Evolutionary conservation across 2,888 invertebrate genomes (phyloP).

Genomic region (Lymantria dispar): DNA sequence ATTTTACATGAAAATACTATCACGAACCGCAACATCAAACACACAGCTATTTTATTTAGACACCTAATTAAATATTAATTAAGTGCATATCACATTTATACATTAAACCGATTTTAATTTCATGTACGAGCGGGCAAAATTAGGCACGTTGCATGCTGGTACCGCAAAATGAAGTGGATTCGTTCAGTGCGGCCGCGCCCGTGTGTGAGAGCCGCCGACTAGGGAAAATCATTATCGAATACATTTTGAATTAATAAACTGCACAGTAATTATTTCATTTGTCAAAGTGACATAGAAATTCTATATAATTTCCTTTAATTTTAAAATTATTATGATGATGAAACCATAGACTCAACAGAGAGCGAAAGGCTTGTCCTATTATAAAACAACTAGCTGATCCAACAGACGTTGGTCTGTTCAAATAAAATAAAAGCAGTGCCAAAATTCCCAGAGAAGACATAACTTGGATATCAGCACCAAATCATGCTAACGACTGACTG

Average conservation of each 20-base stretch:
- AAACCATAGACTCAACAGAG: no score
- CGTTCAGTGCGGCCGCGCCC: constrained; percentile 45
- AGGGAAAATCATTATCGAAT: constrained; percentile 70
- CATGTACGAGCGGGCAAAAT: constrained; percentile 77
- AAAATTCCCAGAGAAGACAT: no score
- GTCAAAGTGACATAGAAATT: not conserved
- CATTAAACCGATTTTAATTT: constrained; percentile 81
- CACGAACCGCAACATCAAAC: constrained; percentile 56
- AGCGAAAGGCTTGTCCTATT: no score
- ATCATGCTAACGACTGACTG: no score
- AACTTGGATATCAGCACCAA: no score
- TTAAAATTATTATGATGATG: no score
- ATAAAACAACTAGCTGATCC: no score
- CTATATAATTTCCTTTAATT: no score
- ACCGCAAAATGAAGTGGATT: constrained; percentile 79
- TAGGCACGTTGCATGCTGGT: constrained; percentile 68
- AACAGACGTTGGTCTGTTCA: no score
- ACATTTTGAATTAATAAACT: constrained; percentile 59
- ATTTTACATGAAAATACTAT: constrained; percentile 60
- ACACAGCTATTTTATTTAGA: constrained; percentile 74
- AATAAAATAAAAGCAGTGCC: no score
- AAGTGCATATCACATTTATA: constrained; percentile 79
- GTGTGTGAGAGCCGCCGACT: constrained; percentile 43
- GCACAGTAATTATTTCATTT: constrained; percentile 21
- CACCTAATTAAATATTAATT: constrained; percentile 82